Evolutionary conservation across 2,113 vertebrate genomes (phyloP).

Genomic region (Blennius ocellaris): DNA sequence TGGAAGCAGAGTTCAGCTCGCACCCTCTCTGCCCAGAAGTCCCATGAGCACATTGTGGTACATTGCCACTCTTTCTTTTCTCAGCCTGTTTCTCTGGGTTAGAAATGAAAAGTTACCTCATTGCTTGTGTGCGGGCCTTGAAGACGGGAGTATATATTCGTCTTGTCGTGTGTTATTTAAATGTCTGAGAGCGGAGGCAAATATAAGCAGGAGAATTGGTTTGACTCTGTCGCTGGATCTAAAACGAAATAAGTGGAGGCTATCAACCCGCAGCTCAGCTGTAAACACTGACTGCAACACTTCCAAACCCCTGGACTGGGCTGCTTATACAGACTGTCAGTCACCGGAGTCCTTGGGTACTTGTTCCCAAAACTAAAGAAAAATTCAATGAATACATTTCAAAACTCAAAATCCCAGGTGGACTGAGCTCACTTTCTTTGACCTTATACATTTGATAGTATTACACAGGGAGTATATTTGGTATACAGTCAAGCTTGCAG

Average conservation of each 20-base stretch:
- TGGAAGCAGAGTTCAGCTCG: constrained; percentile 19
- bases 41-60: constrained; percentile 28
- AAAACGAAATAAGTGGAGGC: neutral
- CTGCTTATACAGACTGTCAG: constrained; percentile 29
- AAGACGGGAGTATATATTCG: neutral
- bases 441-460: neutral
- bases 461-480: neutral
- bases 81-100: constrained; percentile 12
- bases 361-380: neutral
- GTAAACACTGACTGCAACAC: neutral
- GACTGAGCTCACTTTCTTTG: neutral
- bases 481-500: neutral
- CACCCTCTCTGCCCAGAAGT: constrained; percentile 39
- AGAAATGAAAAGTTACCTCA: constrained; percentile 4
- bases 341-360: constrained; percentile 27
- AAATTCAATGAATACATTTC: constrained; percentile 7
- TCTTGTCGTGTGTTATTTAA: constrained; percentile 9
- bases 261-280: neutral
- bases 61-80: neutral
- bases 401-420: constrained; percentile 15
- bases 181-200: neutral
- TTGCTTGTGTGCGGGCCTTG: neutral
- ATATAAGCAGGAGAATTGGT: neutral
- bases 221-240: neutral
- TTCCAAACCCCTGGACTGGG: neutral